Percentiles rank a stretch among this genome's conserved stretches.
These are phyloP conservation scores for Phasianus colchicus DNA, from an alignment of 2,113 vertebrate genomes.

Conservation along the genomic window DNA sequence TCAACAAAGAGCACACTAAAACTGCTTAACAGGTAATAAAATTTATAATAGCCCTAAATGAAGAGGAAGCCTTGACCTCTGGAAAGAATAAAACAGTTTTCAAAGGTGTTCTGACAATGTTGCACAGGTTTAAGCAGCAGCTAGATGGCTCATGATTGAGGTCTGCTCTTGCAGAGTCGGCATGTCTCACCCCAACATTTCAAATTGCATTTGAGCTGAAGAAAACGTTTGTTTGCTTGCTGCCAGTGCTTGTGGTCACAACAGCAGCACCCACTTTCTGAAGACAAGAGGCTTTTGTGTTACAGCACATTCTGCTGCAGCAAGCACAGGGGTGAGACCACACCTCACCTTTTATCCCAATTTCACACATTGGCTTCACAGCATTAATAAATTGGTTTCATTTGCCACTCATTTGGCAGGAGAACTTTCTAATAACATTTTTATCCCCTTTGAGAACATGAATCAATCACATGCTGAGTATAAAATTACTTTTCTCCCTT, in stretches of 20 bases:
- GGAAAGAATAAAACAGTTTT: conserved; percentile 27
- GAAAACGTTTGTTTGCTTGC: conserved; percentile 7
- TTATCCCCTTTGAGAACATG: conserved; percentile 70
- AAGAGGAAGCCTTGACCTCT: conserved; percentile 26
- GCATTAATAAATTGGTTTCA: conserved; percentile 70
- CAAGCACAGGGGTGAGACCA: not conserved
- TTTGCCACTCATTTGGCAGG: conserved; percentile 70
- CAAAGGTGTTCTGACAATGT: conserved; percentile 23
- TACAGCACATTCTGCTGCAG: not conserved
- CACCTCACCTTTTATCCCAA: conserved; percentile 46
- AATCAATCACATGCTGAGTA: conserved; percentile 57
- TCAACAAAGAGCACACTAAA: conserved; percentile 3
- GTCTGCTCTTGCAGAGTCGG: not conserved
- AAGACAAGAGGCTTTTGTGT: conserved; percentile 51
- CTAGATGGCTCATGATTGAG: not conserved
- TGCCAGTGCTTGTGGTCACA: not conserved
- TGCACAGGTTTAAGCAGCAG: conserved; percentile 29
- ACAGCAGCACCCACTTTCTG: not conserved
- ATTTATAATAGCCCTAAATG: conserved; percentile 30
- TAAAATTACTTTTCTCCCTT: conserved; percentile 72
- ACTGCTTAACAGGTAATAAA: conserved; percentile 41
- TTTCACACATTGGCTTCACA: conserved; percentile 63
- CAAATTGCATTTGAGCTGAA: not conserved
- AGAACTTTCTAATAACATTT: conserved; percentile 73
- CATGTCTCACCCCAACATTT: not conserved